Evolutionary conservation across 1,140 invertebrate species (phyloP), one percentile per base, ranked within the genome.

Genomic region (Popillia japonica): DNA sequence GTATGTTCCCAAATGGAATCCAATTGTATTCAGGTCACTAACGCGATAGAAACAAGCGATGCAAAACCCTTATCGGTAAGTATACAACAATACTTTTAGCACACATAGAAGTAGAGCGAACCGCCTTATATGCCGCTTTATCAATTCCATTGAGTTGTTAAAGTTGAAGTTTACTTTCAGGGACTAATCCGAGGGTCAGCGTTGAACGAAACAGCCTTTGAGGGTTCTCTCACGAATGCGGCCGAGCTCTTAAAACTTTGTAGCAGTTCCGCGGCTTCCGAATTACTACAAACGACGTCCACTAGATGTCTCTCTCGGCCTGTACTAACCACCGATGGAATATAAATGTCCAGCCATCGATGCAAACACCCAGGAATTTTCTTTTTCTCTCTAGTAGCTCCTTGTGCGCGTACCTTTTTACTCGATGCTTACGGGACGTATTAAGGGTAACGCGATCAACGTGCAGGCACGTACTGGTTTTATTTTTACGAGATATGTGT

Each of bases 201-300:
- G 14, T 14, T 17, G 48, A n/a, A 55, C 14, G 48, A 55, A n/a
- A 55, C 48, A 14, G 48, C 17, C 14, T 6, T 55, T 17, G 48
- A 55, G 48, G 14, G 14, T n/a, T 14, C 17, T 55, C 17, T 55
- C 48, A 55, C 48, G 48, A 17, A n/a, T 55, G 48, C 48, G 48
- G 11, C 17, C 48, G 48, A 55, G 48, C 17, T 55, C 48, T 55
- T 55, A 55, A 55, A 55, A 55, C 48, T 55, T 55, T 55, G 48
- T n/a, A 55, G 14, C 48, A 55, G 48, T 55, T 55, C 48, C 48
- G 48, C 48, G 48, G 48, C 48, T 17, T 55, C 48, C 48, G 48
- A 55, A 55, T 55, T 55, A 55, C 48, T 55, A 55, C 48, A 55
- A 55, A 55, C 48, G 48, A 55, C 48, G 48, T 55, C 48, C 48